These are phyloP conservation scores for Nematostella vectensis DNA, from an alignment of 92 coral and sea anemone species.

Conservation along the genomic window DNA sequence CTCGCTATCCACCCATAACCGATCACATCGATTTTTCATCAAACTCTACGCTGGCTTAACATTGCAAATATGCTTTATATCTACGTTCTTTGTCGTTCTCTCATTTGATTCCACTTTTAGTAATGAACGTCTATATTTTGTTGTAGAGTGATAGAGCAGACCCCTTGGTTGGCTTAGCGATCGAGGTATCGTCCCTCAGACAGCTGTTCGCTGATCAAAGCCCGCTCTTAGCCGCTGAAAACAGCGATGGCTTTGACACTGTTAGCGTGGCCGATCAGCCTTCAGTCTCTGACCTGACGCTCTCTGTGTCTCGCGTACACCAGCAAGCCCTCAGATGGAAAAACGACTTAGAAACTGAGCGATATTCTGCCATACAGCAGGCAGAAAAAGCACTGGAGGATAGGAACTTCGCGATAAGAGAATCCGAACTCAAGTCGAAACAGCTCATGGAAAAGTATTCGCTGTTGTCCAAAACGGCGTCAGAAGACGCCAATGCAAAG, in stretches of 20 bases:
- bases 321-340: slow-evolving; percentile 81
- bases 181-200: slow-evolving; percentile 66
- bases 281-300: slow-evolving; percentile 63
- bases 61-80: too few species aligned
- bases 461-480: slow-evolving; percentile 48
- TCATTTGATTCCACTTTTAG: too few species aligned
- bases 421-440: slow-evolving; percentile 58
- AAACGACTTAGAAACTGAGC: slow-evolving; percentile 40
- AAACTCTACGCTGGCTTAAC: too few species aligned
- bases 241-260: slow-evolving; percentile 40
- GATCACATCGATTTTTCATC: too few species aligned
- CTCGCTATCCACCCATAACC: too few species aligned
- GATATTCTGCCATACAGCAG: slow-evolving; percentile 39
- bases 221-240: slow-evolving; percentile 14
- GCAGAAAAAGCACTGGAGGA: slow-evolving; percentile 72
- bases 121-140: too few species aligned
- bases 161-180: slow-evolving; percentile 64
- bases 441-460: slow-evolving; percentile 73
- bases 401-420: slow-evolving; percentile 56
- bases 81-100: too few species aligned
- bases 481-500: slow-evolving; percentile 57
- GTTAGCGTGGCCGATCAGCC: slow-evolving; percentile 57
- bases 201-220: slow-evolving; percentile 44
- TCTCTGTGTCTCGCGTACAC: slow-evolving; percentile 76
- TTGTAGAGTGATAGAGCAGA: slow-evolving; percentile 89